Base-by-base conservation (phyloP, 2,113 vertebrate genomes). In the Sialia sialis region DNA sequence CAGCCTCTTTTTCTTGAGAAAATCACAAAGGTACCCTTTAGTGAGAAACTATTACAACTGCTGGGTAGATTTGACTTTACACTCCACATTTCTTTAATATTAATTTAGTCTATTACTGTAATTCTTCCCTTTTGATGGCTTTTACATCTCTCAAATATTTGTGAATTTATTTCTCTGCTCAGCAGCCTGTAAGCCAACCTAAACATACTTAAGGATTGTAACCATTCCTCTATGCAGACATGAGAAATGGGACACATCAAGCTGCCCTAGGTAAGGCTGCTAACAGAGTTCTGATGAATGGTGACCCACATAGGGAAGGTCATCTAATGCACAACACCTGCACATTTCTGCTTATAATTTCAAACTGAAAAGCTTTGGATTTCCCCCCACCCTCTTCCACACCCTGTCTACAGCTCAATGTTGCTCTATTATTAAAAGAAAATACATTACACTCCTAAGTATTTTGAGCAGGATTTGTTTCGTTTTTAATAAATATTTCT, bases 291-390 rank as follows among this genome's bases (percentile, higher is more conserved):
- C 88, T 89, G 95, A 94, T 97, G 68, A 78, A 95, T 94, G 59
- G 68, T 91, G 86, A 96, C 87, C 90, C 90, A 73, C 68, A 32
- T 4, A 49, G 26, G 21, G 43, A 88, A 94, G 92, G 92, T 95
- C 90, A 82, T 67, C 69, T 80, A 69, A 68, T 80, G 88, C 51
- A 81, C 77, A 92, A 51, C 95, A 96, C 92, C 96, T 95, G 93
- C 90, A 94, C 80, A 59, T 96, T 93, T 96, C 95, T 95, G 86
- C 84, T 94, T 92, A 90, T 81, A 55, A 62, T 87, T 75, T 75
- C 48, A 87, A 96, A 92, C 36, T 55, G 49, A 91, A 96, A 83
- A 49, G 77, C 36, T 19, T 83, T 32, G 62, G 69, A 62, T 66
- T 96, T 89, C 55, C 16, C 13, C 21, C 55, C 16, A 11, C 21